A percentile compares a stretch with the other conserved stretches of the same genome.
Evolutionary conservation across 2,797 vertebrate genomes (phyloP).

Genomic region (Podarcis lilfordi): DNA sequence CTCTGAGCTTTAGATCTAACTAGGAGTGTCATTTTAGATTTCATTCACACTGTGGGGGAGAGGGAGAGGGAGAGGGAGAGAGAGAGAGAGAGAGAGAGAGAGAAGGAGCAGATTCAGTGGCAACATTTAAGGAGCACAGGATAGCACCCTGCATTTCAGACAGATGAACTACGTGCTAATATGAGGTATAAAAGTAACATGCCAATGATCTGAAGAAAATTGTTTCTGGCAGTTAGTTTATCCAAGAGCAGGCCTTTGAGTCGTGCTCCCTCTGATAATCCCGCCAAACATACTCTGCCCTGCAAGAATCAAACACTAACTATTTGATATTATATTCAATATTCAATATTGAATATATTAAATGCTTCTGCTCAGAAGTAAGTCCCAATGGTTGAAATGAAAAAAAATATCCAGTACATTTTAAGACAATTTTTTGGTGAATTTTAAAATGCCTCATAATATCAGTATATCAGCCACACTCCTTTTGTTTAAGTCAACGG

Average conservation of each 20-base stretch:
- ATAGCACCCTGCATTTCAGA: background rate
- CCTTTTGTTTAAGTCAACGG: background rate
- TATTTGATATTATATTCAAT: background rate
- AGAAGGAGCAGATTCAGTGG: background rate
- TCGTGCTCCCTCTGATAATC: background rate
- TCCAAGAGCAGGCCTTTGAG: background rate
- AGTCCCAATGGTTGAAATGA: too few relatives aligned
- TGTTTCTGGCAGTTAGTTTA: background rate
- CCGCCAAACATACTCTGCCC: background rate
- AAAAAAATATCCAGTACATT: background rate
- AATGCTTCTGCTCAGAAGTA: too few relatives aligned
- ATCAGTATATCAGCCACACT: background rate
- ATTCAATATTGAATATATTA: background rate
- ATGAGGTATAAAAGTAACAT: background rate
- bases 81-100: background rate
- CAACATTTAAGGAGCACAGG: background rate
- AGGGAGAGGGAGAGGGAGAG: background rate
- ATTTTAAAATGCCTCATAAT: background rate
- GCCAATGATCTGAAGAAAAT: too few relatives aligned
- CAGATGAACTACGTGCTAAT: background rate
- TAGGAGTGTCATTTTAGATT: background rate
- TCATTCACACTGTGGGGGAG: background rate
- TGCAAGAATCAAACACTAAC: background rate
- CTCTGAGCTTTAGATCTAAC: background rate
- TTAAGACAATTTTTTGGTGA: background rate